Evolutionary conservation across 2,797 vertebrate species (phyloP), one percentile per base, ranked within the genome.

Genomic region (Pangasius larnaudii): DNA sequence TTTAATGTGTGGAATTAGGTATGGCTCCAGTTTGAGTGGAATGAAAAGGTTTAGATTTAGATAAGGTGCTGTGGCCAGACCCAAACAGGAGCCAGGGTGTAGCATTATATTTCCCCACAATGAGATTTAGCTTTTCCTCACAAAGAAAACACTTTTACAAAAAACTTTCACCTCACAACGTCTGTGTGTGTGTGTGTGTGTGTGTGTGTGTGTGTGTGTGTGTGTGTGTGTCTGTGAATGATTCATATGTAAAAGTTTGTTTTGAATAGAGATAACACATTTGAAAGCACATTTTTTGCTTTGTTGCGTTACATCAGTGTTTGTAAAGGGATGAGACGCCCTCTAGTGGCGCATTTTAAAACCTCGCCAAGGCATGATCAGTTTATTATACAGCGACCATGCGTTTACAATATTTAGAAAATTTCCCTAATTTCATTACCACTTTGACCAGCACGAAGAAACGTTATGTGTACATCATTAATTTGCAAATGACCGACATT

Each of bases 1-100:
- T 61, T n/a, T 81, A 27, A 80, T 14, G 78, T 59, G 78, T 63
- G 80, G 58, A 30, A 82, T 42, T n/a, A 61, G 58, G 58, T 46
- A 27, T 42, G 39, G 58, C 30, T 46, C 2, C 36, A 46, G 39
- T 82, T 16, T 46, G 14, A 27, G 36, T 82, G 80, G 6, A 82
- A 16, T 4, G 24, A 58, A 79, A 56, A 4, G n/a, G 1, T 30
- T 79, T 10, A 56, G 75, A 36, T 80, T 58, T 80, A 58, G 56
- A 59, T 39, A 39, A 81, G 30, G 51, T 56, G 51, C 39, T 58
- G 51, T 58, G 16, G 51, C 2, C 16, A 53, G 49, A 51, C 14
- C 72, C 5, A 16, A 51, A 49, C 13, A 33, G 19, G 56, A 59
- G 18, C 6, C 33, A 27, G 58, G 78, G 5, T 59, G 33, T 81